phyloP scores from a whole-genome alignment of 2,888 invertebrate species.

The Catotricha subobsoleta region DNA sequence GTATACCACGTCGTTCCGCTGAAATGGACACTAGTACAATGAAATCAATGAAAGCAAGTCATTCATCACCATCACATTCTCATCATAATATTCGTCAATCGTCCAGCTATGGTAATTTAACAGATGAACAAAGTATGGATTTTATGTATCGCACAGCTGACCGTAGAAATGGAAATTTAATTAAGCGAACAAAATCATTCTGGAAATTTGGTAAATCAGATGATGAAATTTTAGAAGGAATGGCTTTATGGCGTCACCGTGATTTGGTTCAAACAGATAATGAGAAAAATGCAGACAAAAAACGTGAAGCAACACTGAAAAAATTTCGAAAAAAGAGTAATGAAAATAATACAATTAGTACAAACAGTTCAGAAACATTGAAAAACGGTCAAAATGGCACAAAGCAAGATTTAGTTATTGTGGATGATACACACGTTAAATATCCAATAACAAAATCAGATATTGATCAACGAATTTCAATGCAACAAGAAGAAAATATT shows the following conservation, averaged over 20 bases:
- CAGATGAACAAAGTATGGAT: slow-evolving; percentile 23
- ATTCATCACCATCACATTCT: neutral
- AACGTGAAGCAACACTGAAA: slow-evolving; percentile 6
- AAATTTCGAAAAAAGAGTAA: slow-evolving; percentile 24
- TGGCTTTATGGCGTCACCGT: slow-evolving; percentile 73
- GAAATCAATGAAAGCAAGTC: slow-evolving; percentile 5
- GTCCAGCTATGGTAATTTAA: slow-evolving; percentile 14
- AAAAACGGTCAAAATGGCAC: slow-evolving; percentile 7
- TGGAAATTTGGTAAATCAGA: slow-evolving; percentile 66
- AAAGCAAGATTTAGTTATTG: neutral
- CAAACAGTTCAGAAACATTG: slow-evolving; percentile 10
- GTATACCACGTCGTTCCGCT: slow-evolving; percentile 3
- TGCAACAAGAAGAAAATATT: slow-evolving; percentile 1
- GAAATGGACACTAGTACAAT: slow-evolving; percentile 3
- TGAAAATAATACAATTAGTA: slow-evolving; percentile 17
- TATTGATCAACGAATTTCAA: slow-evolving; percentile 7
- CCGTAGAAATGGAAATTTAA: slow-evolving; percentile 36
- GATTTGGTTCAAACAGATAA: slow-evolving; percentile 57
- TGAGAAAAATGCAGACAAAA: slow-evolving; percentile 24
- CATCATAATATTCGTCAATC: slow-evolving; percentile 18
- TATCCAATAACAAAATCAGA: slow-evolving; percentile 9
- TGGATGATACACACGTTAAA: neutral
- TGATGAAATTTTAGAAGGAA: slow-evolving; percentile 64
- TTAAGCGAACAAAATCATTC: slow-evolving; percentile 69
- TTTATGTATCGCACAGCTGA: slow-evolving; percentile 19